Evolutionary conservation across 2,113 vertebrate species (phyloP), one percentile per base, ranked within the genome.

Genomic region (Fregetta grallaria): DNA sequence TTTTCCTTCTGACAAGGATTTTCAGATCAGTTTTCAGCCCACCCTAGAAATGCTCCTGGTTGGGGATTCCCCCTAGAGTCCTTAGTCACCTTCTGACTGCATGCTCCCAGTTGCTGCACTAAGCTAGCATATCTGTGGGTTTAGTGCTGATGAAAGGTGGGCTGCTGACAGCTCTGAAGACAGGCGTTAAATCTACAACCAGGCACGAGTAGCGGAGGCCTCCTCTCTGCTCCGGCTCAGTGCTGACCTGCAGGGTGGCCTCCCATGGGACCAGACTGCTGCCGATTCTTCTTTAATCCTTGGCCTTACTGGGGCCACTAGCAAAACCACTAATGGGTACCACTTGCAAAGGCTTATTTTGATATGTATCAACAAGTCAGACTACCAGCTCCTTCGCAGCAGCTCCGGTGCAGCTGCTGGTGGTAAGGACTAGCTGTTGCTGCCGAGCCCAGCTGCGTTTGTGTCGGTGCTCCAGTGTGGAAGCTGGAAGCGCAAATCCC

Each of bases 331-430:
- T 90, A 15, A 70, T 77, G 65, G 49, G n/a, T 53, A 65, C 59
- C 59, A 50, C 72, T 76, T 97, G 88, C 66, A 55, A 86, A 71
- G 47, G 50, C 59, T 88, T 67, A 58, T 68, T 80, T 16, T 49
- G 79, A 40, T 42, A 29, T 13, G 9, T 26, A 45, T 56, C 49
- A 42, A n/a, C 61, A 56, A 71, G 20, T 12, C 55, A 59, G 71
- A 53, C 65, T 55, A 19, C 12, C 53, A 38, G 50, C 45, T 90
- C 25, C 62, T 66, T 45, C 42, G 3, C 25, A 45, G 49, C 53
- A 53, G 27, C 50, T 62, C 34, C 65, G 26, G 44, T 18, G 74
- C 23, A 50, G 79, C 68, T 67, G 52, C 55, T 53, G 86, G 19
- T 15, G 11, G 22, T 16, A 30, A 81, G 59, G 42, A 25, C 29